Evolutionary conservation across 2,113 vertebrate species (phyloP), one percentile per base, ranked within the genome.

Genomic region (Chlamydotis undulata): DNA sequence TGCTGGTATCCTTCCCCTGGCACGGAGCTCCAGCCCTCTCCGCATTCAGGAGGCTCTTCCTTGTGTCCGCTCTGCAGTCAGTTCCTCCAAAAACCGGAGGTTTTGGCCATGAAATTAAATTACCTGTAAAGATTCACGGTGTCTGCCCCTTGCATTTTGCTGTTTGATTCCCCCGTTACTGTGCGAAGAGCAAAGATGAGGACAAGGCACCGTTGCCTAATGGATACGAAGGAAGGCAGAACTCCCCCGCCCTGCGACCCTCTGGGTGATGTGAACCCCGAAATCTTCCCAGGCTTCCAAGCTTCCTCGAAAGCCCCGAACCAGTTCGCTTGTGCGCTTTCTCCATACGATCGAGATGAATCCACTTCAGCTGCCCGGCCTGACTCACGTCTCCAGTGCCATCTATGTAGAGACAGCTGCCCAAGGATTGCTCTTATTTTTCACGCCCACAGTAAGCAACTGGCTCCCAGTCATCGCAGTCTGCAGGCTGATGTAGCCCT

Each of bases 401-500:
- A 74, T 83, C 84, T 12, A 12, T 14, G 69, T 87, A 2, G 25
- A 76, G 96, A 94, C 96, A 97, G 96, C 96, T 97, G 96, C 94
- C 96, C 96, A 41, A 67, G 47, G 92, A 88, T 24, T 96, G 96
- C 94, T 97, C 95, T 97, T 91, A 57, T 96, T 95, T 95, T 96
- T 94, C 94, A 96, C 92, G 87, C 96, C 96, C 96, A 96, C 96
- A 60, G 83, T 24, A 96, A 96, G 94, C 96, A 96, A 94, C 92
- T 94, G 93, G 89, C 57, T 85, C 25, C 89, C 95, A 73, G 91
- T 84, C 83, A 56, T 37, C 61, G 19, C 83, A 50, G 79, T 60
- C 94, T 93, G 95, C 6, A 21, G 83, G 60, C 95, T 84, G 78
- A 4, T 3, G 17, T 29, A 87, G 81, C 82, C 94, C 65, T 83